Evolutionary conservation across 2,113 vertebrate species (phyloP).

Genomic region (Triplophysa tibetana): DNA sequence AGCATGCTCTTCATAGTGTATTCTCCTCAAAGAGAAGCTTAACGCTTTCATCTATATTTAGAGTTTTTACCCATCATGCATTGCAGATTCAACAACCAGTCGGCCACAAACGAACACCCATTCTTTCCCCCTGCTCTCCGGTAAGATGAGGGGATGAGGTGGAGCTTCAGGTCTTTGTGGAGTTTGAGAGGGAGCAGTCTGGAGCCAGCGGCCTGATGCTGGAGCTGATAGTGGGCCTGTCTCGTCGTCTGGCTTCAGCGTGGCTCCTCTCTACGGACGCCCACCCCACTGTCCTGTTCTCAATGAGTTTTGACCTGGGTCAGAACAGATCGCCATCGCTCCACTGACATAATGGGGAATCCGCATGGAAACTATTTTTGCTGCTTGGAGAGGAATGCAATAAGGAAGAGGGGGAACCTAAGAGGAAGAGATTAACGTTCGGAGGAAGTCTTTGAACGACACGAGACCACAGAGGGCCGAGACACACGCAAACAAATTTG

Average conservation of each 20-base stretch:
- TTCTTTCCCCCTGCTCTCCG: neutral
- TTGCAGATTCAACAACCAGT: neutral
- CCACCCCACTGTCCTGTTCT: slow-evolving; percentile 45
- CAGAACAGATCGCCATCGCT: slow-evolving; percentile 49
- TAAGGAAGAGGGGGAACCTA: slow-evolving; percentile 12
- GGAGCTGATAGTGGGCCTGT: slow-evolving; percentile 41
- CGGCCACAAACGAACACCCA: slow-evolving; percentile 26
- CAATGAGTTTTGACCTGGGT: slow-evolving; percentile 46
- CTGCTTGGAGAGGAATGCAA: slow-evolving; percentile 38
- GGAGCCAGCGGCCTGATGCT: slow-evolving; percentile 54
- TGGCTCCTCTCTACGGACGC: slow-evolving; percentile 3
- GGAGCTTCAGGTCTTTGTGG: neutral
- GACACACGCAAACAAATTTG: neutral
- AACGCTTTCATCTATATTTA: too few relatives aligned
- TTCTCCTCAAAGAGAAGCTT: too few relatives aligned
- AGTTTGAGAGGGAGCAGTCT: slow-evolving; percentile 44
- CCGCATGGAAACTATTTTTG: slow-evolving; percentile 23
- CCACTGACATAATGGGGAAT: slow-evolving; percentile 45
- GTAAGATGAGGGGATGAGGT: neutral
- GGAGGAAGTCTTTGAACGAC: slow-evolving; percentile 16
- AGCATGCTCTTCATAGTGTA: neutral
- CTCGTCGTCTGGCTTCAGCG: slow-evolving; percentile 28
- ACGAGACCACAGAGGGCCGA: neutral
- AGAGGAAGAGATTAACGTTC: slow-evolving; percentile 43
- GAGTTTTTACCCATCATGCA: neutral